Conservation (phyloP, 2,797 vertebrate genomes). For the Enteromius treurensis region DNA sequence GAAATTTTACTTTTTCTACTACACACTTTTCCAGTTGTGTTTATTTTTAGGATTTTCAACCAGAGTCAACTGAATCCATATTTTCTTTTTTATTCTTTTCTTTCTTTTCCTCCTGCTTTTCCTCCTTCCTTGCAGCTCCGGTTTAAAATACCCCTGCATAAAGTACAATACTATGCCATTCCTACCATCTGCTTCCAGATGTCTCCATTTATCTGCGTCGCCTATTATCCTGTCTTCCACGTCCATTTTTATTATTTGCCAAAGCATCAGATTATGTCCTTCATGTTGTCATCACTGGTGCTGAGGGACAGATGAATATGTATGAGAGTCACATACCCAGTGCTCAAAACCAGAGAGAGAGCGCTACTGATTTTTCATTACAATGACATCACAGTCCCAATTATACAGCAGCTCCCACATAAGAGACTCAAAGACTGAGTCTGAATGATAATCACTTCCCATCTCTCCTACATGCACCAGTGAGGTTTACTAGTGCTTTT, state of each 20-base stretch:
- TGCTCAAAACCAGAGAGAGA: neutral
- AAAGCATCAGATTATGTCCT: neutral
- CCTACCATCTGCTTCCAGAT: neutral
- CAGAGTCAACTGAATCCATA: neutral
- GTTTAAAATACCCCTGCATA: neutral
- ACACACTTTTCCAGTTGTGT: neutral
- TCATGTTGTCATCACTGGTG: neutral
- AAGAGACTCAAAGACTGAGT: conserved; percentile 24
- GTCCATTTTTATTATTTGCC: conserved; percentile 1
- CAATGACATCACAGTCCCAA: conserved; percentile 23
- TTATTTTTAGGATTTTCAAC: neutral
- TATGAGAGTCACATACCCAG: conserved; percentile 30
- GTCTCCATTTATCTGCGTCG: neutral
- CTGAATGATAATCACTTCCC: conserved; percentile 42
- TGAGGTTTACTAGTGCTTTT: conserved; percentile 16
- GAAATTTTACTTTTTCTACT: too few species aligned
- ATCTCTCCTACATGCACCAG: conserved; percentile 29
- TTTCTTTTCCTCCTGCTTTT: neutral
- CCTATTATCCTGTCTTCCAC: neutral
- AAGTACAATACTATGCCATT: neutral
- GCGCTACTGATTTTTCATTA: conserved; percentile 1
- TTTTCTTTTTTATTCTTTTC: neutral
- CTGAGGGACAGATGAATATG: conserved; percentile 15
- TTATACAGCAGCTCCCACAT: conserved; percentile 27
- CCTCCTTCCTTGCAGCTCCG: neutral